Conservation (phyloP, 2,113 vertebrate species). For the Erinaceus europaeus region DNA sequence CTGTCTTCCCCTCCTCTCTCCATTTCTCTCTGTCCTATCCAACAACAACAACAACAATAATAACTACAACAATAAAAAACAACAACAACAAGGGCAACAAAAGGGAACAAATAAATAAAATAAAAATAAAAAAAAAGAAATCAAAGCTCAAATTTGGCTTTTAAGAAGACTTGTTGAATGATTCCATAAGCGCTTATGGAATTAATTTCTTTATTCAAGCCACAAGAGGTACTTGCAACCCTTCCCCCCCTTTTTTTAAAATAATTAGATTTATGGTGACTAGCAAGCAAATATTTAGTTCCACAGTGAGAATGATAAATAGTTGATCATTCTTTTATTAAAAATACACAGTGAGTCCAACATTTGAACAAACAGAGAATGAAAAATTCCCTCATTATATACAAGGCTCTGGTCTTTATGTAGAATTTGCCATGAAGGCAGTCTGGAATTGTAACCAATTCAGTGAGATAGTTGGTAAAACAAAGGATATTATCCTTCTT, state of each 20-base stretch:
- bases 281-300: conserved; percentile 1
- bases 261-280: conserved; percentile 1
- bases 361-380: background rate
- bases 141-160: conserved; percentile 36
- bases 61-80: too few relatives aligned
- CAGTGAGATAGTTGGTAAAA: conserved; percentile 44
- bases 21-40: too few relatives aligned
- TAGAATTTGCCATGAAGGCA: background rate
- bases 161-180: conserved; percentile 47
- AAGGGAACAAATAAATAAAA: too few relatives aligned
- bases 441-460: conserved; percentile 39
- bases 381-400: background rate
- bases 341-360: conserved; percentile 48
- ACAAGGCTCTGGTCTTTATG: background rate
- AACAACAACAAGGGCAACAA: too few relatives aligned
- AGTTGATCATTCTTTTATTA: conserved; percentile 35
- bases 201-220: conserved; percentile 36
- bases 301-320: background rate
- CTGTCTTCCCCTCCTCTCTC: too few relatives aligned
- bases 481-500: conserved; percentile 58
- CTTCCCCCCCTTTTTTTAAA: background rate
- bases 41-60: too few relatives aligned
- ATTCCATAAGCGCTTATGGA: conserved; percentile 28
- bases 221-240: background rate
- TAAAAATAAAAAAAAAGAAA: too few relatives aligned